These are phyloP conservation scores for Pluvianellus socialis DNA, from an alignment of 2,113 vertebrate species.

Conservation along the genomic window DNA sequence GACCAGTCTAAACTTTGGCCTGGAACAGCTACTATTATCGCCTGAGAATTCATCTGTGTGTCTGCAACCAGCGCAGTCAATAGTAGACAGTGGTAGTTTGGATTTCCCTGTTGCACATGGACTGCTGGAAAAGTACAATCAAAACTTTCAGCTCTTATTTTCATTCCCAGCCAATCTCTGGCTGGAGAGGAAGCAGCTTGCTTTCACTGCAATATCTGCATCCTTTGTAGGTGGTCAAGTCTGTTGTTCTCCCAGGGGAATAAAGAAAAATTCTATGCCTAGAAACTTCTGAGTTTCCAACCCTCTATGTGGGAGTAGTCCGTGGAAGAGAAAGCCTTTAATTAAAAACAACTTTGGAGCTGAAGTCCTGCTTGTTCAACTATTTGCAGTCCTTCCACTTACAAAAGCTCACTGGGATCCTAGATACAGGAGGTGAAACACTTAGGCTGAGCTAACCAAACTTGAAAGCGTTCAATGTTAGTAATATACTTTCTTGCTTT, in stretches of 20 bases:
- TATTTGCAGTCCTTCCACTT: not conserved
- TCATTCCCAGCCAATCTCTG: not conserved
- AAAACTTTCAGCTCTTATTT: not conserved
- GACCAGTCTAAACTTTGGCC: not conserved
- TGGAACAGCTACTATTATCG: not conserved
- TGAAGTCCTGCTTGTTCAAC: not conserved
- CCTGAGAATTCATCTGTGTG: not conserved
- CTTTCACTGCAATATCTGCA: not conserved
- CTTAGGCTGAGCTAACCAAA: not conserved
- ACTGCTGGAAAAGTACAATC: not conserved
- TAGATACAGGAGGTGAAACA: not conserved
- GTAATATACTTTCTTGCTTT: not conserved
- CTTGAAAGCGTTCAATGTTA: not conserved
- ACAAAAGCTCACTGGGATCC: not conserved
- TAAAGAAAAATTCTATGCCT: not conserved
- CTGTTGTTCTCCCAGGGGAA: not conserved
- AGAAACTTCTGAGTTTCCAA: not conserved
- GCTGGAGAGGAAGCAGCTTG: not conserved
- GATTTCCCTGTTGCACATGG: not conserved
- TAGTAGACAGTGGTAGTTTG: not conserved
- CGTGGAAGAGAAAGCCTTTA: not conserved
- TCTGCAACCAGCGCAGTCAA: not conserved
- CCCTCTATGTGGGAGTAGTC: not conserved
- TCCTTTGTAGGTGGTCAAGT: not conserved
- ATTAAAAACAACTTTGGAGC: conserved; percentile 19